Percentiles rank a stretch among this genome's conserved stretches.
Evolutionary conservation across 2,113 vertebrate species (phyloP).

Genomic region (Origma solitaria): DNA sequence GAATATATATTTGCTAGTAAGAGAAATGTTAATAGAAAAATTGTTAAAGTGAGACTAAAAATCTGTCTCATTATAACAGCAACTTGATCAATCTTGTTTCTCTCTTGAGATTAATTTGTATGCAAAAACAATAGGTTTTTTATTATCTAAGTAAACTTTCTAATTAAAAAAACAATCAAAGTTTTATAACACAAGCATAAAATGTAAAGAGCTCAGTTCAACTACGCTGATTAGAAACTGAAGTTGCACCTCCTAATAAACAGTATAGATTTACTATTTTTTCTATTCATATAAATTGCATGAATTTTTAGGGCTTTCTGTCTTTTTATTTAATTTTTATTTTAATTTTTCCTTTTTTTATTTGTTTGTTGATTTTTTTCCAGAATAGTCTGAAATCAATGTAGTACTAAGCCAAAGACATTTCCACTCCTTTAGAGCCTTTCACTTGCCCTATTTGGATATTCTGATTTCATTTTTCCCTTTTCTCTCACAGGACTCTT

Average conservation of each 20-base stretch:
- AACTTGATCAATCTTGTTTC: neutral
- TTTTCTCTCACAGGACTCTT: neutral
- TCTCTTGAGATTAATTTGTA: neutral
- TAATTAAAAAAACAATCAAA: conserved; percentile 26
- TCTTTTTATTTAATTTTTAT: neutral
- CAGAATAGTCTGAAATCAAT: neutral
- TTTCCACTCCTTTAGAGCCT: neutral
- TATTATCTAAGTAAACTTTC: conserved; percentile 5
- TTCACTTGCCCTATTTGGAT: neutral
- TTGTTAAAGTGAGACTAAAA: neutral
- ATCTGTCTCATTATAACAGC: neutral
- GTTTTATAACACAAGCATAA: neutral
- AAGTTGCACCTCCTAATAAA: neutral
- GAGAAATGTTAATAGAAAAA: neutral
- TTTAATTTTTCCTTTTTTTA: neutral
- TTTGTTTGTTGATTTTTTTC: neutral
- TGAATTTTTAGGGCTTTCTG: neutral
- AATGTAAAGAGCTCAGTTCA: neutral
- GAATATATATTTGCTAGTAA: neutral
- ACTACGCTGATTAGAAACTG: neutral
- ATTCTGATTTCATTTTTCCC: neutral
- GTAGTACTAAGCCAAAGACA: neutral
- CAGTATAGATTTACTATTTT: neutral
- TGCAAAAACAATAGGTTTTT: neutral
- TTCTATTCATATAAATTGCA: neutral